phyloP scores from a whole-genome alignment of 2,888 invertebrate species.

The Aphidoletes aphidimyza region DNA sequence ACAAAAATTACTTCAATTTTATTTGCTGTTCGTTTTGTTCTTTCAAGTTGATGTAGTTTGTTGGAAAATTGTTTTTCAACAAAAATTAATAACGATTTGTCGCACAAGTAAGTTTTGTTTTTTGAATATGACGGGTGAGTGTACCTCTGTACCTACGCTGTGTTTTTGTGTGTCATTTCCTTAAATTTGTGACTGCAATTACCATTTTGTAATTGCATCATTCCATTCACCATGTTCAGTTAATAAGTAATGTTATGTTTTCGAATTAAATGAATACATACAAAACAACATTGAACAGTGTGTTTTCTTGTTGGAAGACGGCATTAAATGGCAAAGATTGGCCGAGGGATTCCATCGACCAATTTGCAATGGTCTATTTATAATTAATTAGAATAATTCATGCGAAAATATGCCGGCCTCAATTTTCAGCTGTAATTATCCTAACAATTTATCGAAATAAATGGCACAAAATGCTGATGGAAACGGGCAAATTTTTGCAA shows the following conservation, averaged over 20 bases:
- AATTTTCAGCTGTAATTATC: background rate
- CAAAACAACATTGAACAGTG: no score
- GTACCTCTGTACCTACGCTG: no score
- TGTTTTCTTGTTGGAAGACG: no score
- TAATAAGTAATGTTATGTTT: no score
- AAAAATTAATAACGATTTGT: conserved; percentile 43
- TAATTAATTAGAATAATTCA: conserved; percentile 46
- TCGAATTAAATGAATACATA: no score
- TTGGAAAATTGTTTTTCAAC: conserved; percentile 5
- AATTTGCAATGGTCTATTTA: conserved; percentile 3
- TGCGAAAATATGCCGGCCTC: conserved; percentile 10
- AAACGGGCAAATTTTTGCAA: no score
- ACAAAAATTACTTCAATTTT: no score
- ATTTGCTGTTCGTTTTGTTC: background rate
- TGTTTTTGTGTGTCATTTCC: no score
- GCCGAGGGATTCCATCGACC: background rate
- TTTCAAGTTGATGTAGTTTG: background rate
- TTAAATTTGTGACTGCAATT: no score
- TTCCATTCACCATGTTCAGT: no score
- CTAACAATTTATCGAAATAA: background rate
- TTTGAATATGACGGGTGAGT: background rate
- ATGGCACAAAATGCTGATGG: background rate
- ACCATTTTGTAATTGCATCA: no score
- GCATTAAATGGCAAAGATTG: background rate
- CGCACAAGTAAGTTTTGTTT: background rate